These are phyloP conservation scores for Styela plicata DNA, from an alignment of 23 tunicate species.

Conservation along the genomic window DNA sequence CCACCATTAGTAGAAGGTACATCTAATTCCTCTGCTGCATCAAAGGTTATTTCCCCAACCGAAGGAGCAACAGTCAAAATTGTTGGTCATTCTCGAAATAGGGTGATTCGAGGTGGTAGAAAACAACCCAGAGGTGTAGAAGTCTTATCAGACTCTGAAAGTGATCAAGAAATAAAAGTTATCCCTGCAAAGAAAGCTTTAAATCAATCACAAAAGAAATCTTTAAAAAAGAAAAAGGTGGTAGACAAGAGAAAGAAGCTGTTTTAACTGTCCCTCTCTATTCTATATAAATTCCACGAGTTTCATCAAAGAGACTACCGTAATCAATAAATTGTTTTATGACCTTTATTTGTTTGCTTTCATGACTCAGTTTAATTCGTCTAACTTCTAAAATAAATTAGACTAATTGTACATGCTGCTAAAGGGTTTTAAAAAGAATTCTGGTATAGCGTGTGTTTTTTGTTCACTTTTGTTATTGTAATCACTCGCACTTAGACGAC, in stretches of 20 bases:
- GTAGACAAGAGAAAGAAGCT: conserved; percentile 13
- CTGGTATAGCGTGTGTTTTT: too few species aligned
- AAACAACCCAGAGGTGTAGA: conserved; percentile 11
- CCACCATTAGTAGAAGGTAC: not conserved
- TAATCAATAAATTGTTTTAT: too few species aligned
- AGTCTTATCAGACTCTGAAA: conserved; percentile 8
- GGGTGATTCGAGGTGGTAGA: not conserved
- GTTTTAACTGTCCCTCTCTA: too few species aligned
- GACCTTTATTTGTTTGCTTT: not conserved
- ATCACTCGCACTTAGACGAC: too few species aligned
- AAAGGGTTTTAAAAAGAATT: too few species aligned
- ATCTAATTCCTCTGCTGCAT: not conserved
- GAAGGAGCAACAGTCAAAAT: not conserved
- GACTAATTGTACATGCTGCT: too few species aligned
- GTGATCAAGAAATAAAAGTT: not conserved
- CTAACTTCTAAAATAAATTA: too few species aligned
- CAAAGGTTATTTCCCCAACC: not conserved
- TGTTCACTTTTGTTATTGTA: too few species aligned
- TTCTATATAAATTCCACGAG: too few species aligned
- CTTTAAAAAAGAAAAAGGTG: not conserved
- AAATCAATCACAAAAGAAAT: not conserved
- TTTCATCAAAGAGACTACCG: too few species aligned
- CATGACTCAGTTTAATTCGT: too few species aligned
- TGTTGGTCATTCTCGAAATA: not conserved
- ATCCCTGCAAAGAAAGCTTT: not conserved